Conservation (phyloP, 2,113 vertebrate species). For the Neodon shergylaensis region DNA sequence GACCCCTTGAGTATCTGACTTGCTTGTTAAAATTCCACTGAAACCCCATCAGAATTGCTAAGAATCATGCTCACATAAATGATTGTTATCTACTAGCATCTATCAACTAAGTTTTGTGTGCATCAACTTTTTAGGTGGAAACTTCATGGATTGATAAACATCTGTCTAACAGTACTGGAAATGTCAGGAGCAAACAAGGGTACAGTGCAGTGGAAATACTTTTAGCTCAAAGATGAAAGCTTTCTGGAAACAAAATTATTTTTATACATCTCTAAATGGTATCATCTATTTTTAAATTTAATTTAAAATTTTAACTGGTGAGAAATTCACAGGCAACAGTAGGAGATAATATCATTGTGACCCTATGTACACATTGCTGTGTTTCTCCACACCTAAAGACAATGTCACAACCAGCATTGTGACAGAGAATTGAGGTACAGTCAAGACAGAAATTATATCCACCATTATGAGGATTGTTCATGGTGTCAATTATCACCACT, state of each 20-base stretch:
- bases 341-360: not conserved
- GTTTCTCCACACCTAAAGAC: not conserved
- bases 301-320: not conserved
- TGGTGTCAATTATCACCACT: not conserved
- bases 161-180: not conserved
- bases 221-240: not conserved
- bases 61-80: not conserved
- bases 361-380: not conserved
- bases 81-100: not conserved
- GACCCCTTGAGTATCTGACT: not conserved
- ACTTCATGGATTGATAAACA: not conserved
- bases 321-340: not conserved
- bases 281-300: not conserved
- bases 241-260: not conserved
- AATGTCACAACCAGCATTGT: not conserved
- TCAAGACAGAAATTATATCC: not conserved
- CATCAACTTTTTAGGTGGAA: not conserved
- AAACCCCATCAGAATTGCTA: constrained; percentile 8
- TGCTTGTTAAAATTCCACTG: constrained; percentile 50
- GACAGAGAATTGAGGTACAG: not conserved
- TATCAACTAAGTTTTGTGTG: not conserved
- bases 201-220: not conserved
- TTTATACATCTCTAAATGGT: not conserved
- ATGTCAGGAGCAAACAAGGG: not conserved
- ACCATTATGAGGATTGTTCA: too few species aligned